Conservation (phyloP, 2,888 invertebrate genomes). For the Lasioglossum oenotherae region DNA sequence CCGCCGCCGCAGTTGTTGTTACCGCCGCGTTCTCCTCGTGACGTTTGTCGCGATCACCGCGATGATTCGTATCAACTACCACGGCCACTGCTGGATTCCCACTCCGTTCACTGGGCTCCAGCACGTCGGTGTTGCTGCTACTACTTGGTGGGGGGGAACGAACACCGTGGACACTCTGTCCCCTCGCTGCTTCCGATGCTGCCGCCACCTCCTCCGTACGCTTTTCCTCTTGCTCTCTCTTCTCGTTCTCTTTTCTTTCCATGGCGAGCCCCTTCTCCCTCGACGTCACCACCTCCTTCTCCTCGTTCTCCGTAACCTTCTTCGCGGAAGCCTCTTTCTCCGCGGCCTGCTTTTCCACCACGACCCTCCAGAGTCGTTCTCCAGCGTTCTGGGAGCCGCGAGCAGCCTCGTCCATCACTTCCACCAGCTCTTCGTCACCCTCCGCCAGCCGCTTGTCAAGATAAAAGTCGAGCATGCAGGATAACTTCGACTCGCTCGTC, state of each 20-base stretch:
- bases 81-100: conserved; percentile 76
- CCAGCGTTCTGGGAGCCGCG: conserved; percentile 43
- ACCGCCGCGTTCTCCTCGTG: conserved; percentile 66
- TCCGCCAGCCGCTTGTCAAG: conserved; percentile 53
- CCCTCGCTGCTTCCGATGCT: conserved; percentile 70
- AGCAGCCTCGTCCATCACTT: conserved; percentile 1
- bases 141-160: conserved; percentile 71
- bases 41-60: conserved; percentile 68
- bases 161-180: conserved; percentile 72
- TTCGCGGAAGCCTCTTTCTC: conserved; percentile 60
- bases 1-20: conserved; percentile 39
- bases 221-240: conserved; percentile 38
- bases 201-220: conserved; percentile 42
- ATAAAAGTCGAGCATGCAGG: conserved; percentile 74
- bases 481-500: conserved; percentile 36
- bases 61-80: conserved; percentile 75
- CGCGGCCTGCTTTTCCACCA: conserved; percentile 70
- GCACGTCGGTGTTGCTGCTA: conserved; percentile 59
- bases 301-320: conserved; percentile 58
- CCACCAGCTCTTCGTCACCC: background rate
- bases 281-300: conserved; percentile 40
- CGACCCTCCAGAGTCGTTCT: conserved; percentile 72
- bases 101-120: conserved; percentile 70
- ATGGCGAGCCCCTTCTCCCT: conserved; percentile 50
- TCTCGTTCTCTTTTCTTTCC: conserved; percentile 49